A percentile compares a stretch with the other conserved stretches of the same genome.
These are phyloP conservation scores for Pipistrellus kuhlii DNA, from an alignment of 2,797 vertebrate species.

Conservation along the genomic window DNA sequence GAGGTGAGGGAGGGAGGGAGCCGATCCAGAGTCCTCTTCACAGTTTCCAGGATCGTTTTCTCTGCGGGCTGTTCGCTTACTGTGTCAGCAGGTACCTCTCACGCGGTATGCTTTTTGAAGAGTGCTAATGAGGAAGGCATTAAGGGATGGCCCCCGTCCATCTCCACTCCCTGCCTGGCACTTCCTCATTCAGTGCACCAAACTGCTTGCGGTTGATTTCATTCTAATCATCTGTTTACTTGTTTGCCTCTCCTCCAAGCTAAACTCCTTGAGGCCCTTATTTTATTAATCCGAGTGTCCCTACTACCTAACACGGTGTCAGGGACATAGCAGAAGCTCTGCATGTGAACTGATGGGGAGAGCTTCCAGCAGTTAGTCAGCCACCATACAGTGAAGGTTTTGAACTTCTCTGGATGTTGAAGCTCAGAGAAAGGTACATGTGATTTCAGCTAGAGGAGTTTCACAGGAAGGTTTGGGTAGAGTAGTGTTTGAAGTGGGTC, in stretches of 20 bases:
- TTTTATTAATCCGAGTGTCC: neutral
- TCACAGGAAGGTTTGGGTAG: neutral
- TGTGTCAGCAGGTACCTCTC: neutral
- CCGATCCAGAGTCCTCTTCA: neutral
- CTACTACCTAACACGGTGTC: neutral
- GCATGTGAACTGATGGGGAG: neutral
- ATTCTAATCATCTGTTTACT: neutral
- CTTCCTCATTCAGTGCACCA: neutral
- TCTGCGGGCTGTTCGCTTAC: neutral
- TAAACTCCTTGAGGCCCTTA: neutral
- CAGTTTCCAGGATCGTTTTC: neutral
- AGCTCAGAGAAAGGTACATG: neutral
- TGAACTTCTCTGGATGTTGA: neutral
- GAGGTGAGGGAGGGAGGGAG: slow-evolving; percentile 89
- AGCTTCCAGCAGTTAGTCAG: neutral
- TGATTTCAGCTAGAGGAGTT: neutral
- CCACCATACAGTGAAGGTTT: neutral
- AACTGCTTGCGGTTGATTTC: neutral
- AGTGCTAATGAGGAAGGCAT: neutral
- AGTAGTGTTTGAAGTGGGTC: neutral
- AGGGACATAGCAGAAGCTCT: neutral
- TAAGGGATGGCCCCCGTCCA: neutral
- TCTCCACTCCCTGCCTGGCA: neutral
- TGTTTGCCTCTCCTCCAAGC: neutral
- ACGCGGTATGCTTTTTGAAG: neutral